Evolutionary conservation across 2,797 vertebrate species (phyloP).

Genomic region (Molothrus aeneus): DNA sequence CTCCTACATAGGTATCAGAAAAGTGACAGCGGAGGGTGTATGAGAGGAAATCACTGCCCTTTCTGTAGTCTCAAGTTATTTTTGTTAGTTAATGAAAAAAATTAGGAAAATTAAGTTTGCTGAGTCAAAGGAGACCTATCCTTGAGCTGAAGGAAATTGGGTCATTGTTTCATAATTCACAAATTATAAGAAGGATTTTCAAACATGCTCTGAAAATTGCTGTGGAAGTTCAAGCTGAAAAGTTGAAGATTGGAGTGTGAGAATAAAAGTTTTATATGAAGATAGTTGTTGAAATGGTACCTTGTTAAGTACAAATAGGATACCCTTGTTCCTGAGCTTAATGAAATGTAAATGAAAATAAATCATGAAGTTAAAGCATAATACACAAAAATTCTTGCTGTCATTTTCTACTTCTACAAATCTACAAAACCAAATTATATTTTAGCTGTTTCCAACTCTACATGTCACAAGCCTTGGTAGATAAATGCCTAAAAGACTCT

Average conservation of each 20-base stretch:
- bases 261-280: background rate
- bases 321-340: background rate
- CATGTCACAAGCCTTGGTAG: background rate
- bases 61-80: background rate
- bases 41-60: background rate
- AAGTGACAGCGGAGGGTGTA: background rate
- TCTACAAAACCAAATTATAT: background rate
- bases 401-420: background rate
- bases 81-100: background rate
- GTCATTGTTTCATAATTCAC: background rate
- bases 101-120: background rate
- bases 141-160: background rate
- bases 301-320: background rate
- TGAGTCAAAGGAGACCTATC: background rate
- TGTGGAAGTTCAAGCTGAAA: background rate
- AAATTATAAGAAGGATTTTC: background rate
- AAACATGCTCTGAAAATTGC: background rate
- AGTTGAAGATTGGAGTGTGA: background rate
- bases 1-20: background rate
- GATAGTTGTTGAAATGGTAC: background rate
- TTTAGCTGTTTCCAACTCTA: background rate
- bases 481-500: background rate
- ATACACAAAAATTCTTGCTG: background rate
- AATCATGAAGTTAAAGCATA: background rate
- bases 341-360: background rate